Percentiles rank a stretch among this genome's conserved stretches.
These are phyloP conservation scores for Semnornis frantzii DNA, from an alignment of 2,113 vertebrate species.

Conservation along the genomic window DNA sequence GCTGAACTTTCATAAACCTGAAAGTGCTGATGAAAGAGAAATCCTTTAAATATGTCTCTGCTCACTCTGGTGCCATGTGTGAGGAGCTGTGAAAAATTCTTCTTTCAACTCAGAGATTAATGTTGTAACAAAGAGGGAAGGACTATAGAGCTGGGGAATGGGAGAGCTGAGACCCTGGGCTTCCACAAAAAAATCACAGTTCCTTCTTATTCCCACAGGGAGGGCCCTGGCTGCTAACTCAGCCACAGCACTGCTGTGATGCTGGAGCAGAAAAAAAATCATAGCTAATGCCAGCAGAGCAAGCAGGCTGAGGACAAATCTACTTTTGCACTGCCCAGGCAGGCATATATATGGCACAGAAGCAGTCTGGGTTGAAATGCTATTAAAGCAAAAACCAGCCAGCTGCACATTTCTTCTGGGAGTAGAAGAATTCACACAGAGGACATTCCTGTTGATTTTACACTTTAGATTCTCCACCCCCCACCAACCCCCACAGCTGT, in stretches of 20 bases:
- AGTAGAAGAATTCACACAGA: not conserved
- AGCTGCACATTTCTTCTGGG: not conserved
- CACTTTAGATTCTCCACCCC: too few species aligned
- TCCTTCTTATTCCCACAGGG: not conserved
- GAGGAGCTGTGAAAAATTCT: not conserved
- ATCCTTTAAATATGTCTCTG: not conserved
- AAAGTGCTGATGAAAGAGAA: not conserved
- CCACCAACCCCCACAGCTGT: too few species aligned
- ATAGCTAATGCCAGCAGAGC: not conserved
- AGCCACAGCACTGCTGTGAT: not conserved
- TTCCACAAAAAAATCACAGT: not conserved
- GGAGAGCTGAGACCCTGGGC: not conserved
- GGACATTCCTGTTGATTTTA: too few species aligned
- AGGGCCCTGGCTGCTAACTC: not conserved
- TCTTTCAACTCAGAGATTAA: not conserved
- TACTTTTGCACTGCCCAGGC: not conserved
- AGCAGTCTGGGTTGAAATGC: not conserved
- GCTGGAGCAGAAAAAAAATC: not conserved
- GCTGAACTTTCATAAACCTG: not conserved
- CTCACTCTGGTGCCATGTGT: not conserved
- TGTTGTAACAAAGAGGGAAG: not conserved
- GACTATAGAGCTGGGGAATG: not conserved
- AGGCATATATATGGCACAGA: not conserved
- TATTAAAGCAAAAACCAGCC: not conserved
- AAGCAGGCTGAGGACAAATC: not conserved